Conservation (phyloP, 2,888 invertebrate species). For the Lepidocyrtoides sp. region DNA sequence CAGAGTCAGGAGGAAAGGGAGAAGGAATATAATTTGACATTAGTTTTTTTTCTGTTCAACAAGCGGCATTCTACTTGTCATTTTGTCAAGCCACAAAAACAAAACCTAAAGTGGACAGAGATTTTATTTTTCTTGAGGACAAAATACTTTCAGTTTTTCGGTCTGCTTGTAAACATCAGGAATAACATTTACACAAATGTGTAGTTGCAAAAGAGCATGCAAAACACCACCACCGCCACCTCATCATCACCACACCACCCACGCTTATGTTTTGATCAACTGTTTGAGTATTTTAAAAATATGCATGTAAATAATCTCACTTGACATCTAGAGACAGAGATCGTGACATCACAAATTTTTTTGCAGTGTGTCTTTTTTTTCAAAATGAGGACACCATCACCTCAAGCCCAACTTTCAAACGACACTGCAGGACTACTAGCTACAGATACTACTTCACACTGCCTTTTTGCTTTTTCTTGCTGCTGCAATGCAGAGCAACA, state of each 20-base stretch:
- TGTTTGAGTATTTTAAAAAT: constrained; percentile 5
- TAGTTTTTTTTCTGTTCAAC: constrained; percentile 7
- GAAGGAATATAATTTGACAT: constrained; percentile 39
- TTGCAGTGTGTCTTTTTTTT: constrained; percentile 8
- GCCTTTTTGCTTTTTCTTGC: no score
- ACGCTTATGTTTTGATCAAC: constrained; percentile 10
- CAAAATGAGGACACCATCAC: constrained; percentile 55
- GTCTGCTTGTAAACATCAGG: background rate
- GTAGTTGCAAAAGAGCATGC: no score
- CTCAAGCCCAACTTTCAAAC: constrained; percentile 10
- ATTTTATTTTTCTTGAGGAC: background rate
- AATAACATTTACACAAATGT: no score
- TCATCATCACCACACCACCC: constrained; percentile 29
- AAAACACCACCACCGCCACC: background rate
- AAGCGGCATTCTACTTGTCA: constrained; percentile 28
- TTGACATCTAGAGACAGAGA: constrained; percentile 38
- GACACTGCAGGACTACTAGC: constrained; percentile 27
- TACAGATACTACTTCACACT: background rate
- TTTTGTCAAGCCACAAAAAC: constrained; percentile 56
- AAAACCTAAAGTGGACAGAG: background rate
- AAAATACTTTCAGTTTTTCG: constrained; percentile 14
- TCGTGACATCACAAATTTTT: constrained; percentile 57
- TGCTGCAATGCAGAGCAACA: constrained; percentile 15
- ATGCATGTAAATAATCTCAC: constrained; percentile 13
- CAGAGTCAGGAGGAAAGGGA: constrained; percentile 17